Base-by-base conservation (phyloP, 1,140 invertebrate genomes). In the Halesus radiatus region DNA sequence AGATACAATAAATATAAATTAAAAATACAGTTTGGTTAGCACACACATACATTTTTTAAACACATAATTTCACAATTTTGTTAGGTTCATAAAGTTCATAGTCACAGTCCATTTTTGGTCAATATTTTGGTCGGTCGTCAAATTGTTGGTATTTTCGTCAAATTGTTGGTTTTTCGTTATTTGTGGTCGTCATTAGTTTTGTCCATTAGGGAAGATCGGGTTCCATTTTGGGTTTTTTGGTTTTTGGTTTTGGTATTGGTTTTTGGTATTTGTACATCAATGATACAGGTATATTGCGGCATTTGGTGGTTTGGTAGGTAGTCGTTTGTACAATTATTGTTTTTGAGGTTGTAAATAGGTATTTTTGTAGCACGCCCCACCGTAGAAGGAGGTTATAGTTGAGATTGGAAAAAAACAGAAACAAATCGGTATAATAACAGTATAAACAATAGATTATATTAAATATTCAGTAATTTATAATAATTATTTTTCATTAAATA, bases 341-440 rank as follows among this genome's bases (percentile, higher is more conserved):
- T 66, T 81, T 79, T 81, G 73, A 68, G 76, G 70, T 80, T 60
- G 77, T 79, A 79, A 56, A 72, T n/a, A 32, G 32, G 56, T 74
- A 37, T 52, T 79, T 80, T 80, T 83, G 80, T 77, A 81, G 82
- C 76, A 81, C 78, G 74, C 60, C 77, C 26, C 82, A 81, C 80
- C 82, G 80, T 70, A 79, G 76, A 62, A 80, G 76, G 79, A 79
- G 81, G 80, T 83, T 83, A 83, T 66, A 83, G 82, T 81, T 83
- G 82, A 83, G 78, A 83, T 78, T 83, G 80, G 80, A 83, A 83
- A 83, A 83, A 83, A 82, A 79, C 32, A 80, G 64, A 81, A 81
- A 83, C 76, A 83, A 80, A 80, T 78, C 77, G 73, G 76, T 80
- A 80, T 83, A 78, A 78, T 78, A 80, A 80, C 70, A 82, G 68